A percentile compares a stretch with the other conserved stretches of the same genome.
These are phyloP conservation scores for Phylloscopus trochilus DNA, from an alignment of 2,113 vertebrate species.

Conservation along the genomic window DNA sequence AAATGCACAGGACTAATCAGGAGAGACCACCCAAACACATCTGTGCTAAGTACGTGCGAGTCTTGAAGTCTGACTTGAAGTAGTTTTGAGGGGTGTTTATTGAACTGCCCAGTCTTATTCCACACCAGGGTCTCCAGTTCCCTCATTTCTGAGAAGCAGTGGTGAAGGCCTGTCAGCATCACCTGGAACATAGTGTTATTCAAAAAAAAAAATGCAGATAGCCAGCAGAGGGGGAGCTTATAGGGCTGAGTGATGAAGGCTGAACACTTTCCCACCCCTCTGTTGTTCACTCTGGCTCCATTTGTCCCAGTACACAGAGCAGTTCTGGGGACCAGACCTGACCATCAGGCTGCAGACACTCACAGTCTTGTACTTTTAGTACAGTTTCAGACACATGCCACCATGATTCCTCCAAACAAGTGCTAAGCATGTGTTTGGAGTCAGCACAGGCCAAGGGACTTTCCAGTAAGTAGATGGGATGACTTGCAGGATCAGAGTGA, in stretches of 20 bases:
- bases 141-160: not conserved
- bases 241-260: not conserved
- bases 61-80: not conserved
- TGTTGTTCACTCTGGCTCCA: not conserved
- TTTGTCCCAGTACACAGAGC: too few relatives aligned
- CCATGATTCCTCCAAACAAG: too few relatives aligned
- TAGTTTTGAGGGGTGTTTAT: not conserved
- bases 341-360: too few relatives aligned
- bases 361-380: too few relatives aligned
- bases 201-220: not conserved
- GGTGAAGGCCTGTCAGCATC: not conserved
- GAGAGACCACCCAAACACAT: not conserved
- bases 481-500: too few relatives aligned
- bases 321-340: too few relatives aligned
- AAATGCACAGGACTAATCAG: too few relatives aligned
- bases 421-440: too few relatives aligned
- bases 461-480: too few relatives aligned
- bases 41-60: too few relatives aligned
- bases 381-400: too few relatives aligned
- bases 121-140: not conserved
- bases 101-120: not conserved
- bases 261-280: not conserved
- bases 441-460: too few relatives aligned
- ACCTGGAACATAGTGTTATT: not conserved
- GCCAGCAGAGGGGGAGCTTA: not conserved